Evolutionary conservation across 2,888 invertebrate genomes (phyloP), one percentile per base, ranked within the genome.

Genomic region (Eupithecia inturbata): DNA sequence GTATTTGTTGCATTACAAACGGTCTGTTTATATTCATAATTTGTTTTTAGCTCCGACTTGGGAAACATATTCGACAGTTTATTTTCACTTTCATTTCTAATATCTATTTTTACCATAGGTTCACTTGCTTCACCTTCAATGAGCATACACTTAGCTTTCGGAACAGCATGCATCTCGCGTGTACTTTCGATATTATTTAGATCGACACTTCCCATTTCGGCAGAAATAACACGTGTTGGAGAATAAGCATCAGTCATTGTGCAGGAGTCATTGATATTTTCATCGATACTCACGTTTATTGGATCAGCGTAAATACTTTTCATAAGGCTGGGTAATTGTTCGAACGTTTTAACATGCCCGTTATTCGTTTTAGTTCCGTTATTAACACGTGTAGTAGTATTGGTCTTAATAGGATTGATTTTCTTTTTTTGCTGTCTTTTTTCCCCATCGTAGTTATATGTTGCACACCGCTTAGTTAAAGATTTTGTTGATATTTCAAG

Each of bases 401-500:
- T 14, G 26, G 26, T 57, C 3, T 26, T 57, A 14, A 53, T 53
- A 53, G 12, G 10, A 49, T 71, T 7, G 62, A 28, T 22, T 78
- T 72, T 77, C 73, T 60, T 74, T 64, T 63, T 76, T 78, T 53
- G 57, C 28, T 76, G 79, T 1, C 33, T 79, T 12, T 57, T 76
- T 60, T 69, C 73, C 7, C 70, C 49, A 70, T 72, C 68, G 22
- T 77, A 73, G 7, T 82, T 77, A 64, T 83, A 85, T 36, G 82
- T 88, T 0, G 80, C 81, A 75, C 85, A 87, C 28, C 82, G 79
- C 68, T 85, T 89, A 16, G 85, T 85, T 3, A 90, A 81, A 22
- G 88, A 87, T 74, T 86, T 86, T 0, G 86, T 88, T n/a, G 91
- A 88, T 70, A 91, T 82, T 3, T 83, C 81, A 5, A 90, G 78